Evolutionary conservation across 2,113 vertebrate genomes (phyloP).

Genomic region (Nymphicus hollandicus): DNA sequence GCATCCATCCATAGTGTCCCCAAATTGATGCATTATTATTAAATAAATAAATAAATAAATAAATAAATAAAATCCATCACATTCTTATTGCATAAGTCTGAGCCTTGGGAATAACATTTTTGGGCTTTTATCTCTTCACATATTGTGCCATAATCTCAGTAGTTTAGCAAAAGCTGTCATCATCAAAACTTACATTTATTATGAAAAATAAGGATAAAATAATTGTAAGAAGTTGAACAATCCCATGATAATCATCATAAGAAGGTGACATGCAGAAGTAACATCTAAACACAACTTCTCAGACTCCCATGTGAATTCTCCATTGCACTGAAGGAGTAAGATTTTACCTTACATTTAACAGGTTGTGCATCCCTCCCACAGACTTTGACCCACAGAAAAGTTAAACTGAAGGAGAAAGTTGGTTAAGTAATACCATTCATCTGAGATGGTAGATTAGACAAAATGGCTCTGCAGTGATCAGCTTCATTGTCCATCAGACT

Average conservation of each 20-base stretch:
- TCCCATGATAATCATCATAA: not conserved
- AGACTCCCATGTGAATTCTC: not conserved
- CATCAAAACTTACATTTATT: not conserved
- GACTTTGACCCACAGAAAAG: not conserved
- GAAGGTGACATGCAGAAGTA: not conserved
- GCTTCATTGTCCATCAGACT: not conserved
- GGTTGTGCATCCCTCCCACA: not conserved
- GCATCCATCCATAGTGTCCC: not conserved
- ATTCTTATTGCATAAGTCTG: not conserved
- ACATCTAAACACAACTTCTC: accelerated
- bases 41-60: not conserved
- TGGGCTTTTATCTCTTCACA: not conserved
- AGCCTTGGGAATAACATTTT: not conserved
- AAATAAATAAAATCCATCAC: not conserved
- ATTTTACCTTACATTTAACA: not conserved
- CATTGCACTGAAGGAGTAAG: not conserved
- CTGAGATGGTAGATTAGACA: not conserved
- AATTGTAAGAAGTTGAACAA: not conserved
- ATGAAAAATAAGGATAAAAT: not conserved
- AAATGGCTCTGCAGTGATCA: not conserved
- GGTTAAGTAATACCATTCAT: not conserved
- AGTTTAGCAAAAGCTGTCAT: not conserved
- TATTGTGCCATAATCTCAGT: not conserved
- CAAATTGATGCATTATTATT: not conserved
- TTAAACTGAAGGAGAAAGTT: not conserved